Evolutionary conservation across 2,888 invertebrate species (phyloP).

Genomic region (Acronicta aceris): DNA sequence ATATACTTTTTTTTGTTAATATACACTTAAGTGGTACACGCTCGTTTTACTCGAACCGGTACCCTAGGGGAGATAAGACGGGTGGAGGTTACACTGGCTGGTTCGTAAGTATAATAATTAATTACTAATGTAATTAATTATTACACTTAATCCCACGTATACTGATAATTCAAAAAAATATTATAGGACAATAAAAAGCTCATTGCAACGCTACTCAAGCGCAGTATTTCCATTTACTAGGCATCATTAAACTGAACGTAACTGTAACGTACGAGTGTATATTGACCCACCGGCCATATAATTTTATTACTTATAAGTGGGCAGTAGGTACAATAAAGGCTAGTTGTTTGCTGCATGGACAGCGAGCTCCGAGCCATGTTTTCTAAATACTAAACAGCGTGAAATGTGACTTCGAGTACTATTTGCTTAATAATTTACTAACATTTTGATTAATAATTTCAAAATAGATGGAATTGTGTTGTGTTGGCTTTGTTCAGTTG

Average conservation of each 20-base stretch:
- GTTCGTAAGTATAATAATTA: no score
- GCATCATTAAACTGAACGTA: conserved; percentile 22
- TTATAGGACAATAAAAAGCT: neutral
- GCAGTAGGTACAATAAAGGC: conserved; percentile 54
- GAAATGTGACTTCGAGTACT: conserved; percentile 45
- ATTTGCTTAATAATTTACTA: conserved; percentile 39
- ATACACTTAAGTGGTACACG: no score
- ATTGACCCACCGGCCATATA: conserved; percentile 50
- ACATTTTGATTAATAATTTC: conserved; percentile 40
- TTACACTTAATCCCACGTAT: neutral
- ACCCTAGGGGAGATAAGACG: no score
- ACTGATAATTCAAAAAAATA: neutral
- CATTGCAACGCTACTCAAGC: conserved; percentile 6
- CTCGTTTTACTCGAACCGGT: no score
- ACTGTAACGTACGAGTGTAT: conserved; percentile 19
- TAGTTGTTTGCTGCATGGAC: conserved; percentile 41
- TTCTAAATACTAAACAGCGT: conserved; percentile 54
- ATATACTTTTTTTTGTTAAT: no score
- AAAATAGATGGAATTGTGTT: conserved; percentile 13
- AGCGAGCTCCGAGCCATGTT: conserved; percentile 38
- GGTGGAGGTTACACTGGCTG: no score
- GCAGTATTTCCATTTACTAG: conserved; percentile 5
- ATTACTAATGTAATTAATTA: no score
- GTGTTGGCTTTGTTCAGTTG: neutral
- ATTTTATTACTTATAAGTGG: conserved; percentile 58